Base-by-base conservation (phyloP, 2,797 vertebrate genomes). In the Oreochromis mossambicus region DNA sequence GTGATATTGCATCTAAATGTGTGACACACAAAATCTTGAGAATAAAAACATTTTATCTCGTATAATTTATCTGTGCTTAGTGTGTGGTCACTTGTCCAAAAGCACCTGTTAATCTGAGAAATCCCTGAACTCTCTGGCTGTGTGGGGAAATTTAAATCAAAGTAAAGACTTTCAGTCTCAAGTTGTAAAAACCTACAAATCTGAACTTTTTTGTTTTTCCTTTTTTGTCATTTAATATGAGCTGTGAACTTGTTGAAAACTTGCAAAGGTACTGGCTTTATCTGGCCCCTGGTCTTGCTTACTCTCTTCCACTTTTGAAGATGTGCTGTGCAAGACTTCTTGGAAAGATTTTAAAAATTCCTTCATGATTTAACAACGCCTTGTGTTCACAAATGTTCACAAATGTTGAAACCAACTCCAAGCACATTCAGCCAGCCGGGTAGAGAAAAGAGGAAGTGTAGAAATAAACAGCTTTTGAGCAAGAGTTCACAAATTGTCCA, bases 381-480 rank as follows among this genome's bases (percentile, higher is more conserved):
- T 14, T 21, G 24, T 21, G 66, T 56, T 32, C 8, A 56, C 2
- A 15, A 55, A 55, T 55, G 54, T 82, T 86, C 11, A 43, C 3
- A 81, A 78, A 81, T 81, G 77, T 83, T 24, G 77, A 87, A 84
- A 86, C 34, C 5, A 48, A 19, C 19, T 77, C 34, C 5, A 48
- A n/a, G n/a, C 14, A 0, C 15, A 70, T 79, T 17, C 13, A 76
- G 79, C 13, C 26, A 21, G 29, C 15, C 5, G 2, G 21, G 15
- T 43, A 51, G 24, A 77, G 2, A 58, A 75, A 84, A 17, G 50
- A 83, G 87, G 88, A 91, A 91, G 80, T 77, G 70, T 78, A 14
- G 50, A 78, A 77, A 77, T 15, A 29, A 75, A 54, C 46, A 10
- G 15, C n/a, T 52, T 77, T 38, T 17, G 24, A 36, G 36, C 48